Evolutionary conservation across 2,797 vertebrate genomes (phyloP).

Genomic region (Chelmon rostratus): DNA sequence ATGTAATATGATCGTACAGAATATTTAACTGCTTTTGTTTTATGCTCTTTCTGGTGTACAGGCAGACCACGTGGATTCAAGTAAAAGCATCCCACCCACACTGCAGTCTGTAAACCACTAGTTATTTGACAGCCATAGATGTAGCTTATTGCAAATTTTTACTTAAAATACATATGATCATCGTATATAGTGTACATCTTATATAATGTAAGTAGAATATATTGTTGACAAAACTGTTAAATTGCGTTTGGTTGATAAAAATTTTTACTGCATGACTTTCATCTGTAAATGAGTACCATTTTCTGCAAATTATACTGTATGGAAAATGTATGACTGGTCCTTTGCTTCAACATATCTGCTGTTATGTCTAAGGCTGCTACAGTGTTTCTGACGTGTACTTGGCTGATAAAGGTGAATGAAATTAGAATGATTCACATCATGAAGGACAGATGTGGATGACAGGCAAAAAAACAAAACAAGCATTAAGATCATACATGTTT

Average conservation of each 20-base stretch:
- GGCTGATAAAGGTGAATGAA: neutral
- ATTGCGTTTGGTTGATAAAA: too few relatives aligned
- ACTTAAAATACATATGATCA: neutral
- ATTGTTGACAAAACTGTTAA: too few relatives aligned
- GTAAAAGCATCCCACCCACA: neutral
- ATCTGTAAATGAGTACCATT: too few relatives aligned
- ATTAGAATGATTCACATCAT: too few relatives aligned
- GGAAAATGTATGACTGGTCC: neutral
- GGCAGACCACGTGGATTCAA: neutral
- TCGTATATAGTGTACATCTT: neutral
- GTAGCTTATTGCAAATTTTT: neutral
- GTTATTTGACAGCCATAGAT: neutral
- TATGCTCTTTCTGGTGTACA: neutral
- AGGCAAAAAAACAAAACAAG: too few relatives aligned
- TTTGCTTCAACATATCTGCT: neutral
- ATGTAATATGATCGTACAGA: neutral
- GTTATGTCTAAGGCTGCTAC: neutral
- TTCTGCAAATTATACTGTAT: neutral
- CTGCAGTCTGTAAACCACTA: neutral
- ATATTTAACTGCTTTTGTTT: neutral
- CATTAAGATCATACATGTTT: too few relatives aligned
- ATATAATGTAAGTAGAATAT: too few relatives aligned
- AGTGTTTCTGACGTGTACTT: neutral
- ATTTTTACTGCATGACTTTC: too few relatives aligned
- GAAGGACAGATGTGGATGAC: neutral